Conservation (phyloP, 2,797 vertebrate genomes). For the Acridotheres tristis region DNA sequence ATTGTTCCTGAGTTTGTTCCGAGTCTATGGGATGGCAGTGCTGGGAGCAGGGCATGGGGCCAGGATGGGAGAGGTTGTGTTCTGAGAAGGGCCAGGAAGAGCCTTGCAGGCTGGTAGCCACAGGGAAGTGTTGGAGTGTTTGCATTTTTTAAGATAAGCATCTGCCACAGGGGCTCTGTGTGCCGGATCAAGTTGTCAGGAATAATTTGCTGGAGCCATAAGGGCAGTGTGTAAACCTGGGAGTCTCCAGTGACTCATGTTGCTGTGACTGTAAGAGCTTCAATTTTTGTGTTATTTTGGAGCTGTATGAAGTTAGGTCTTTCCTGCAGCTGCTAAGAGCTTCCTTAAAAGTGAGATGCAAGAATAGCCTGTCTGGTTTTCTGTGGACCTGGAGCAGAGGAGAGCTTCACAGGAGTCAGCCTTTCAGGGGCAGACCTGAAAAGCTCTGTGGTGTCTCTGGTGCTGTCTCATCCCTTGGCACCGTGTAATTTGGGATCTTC, state of each 20-base stretch:
- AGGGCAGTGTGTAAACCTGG: not conserved
- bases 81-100: not conserved
- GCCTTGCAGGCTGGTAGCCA: not conserved
- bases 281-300: not conserved
- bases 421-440: not conserved
- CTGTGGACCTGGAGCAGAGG: not conserved
- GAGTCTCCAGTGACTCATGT: not conserved
- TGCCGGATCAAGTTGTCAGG: not conserved
- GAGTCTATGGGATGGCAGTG: not conserved
- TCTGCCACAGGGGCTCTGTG: not conserved
- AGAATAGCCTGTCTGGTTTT: not conserved
- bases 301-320: not conserved
- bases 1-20: not conserved
- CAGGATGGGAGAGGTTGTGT: not conserved
- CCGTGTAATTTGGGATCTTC: not conserved
- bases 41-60: not conserved
- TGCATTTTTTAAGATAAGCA: slow-evolving; percentile 17
- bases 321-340: not conserved
- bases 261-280: not conserved
- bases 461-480: not conserved
- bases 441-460: not conserved
- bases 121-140: not conserved
- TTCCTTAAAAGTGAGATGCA: not conserved
- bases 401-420: not conserved
- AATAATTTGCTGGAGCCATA: not conserved